These are phyloP conservation scores for Orchesella flavescens DNA, from an alignment of 2,888 invertebrate genomes.

Conservation along the genomic window DNA sequence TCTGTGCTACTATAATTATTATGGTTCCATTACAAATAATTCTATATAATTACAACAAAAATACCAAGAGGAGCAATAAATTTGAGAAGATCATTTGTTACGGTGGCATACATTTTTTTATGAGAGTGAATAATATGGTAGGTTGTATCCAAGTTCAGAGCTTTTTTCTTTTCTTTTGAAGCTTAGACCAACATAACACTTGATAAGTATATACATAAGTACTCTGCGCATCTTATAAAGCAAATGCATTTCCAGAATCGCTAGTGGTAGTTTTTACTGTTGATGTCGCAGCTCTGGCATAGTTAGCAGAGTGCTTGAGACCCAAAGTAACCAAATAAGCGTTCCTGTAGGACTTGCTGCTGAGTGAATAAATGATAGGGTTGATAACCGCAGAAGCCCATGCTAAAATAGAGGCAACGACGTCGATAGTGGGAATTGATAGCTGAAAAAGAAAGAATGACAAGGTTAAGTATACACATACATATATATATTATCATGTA, in stretches of 20 bases:
- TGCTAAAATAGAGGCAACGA: constrained; percentile 87
- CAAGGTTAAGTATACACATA: too few species aligned
- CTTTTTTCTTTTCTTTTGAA: neutral
- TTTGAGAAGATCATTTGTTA: too few species aligned
- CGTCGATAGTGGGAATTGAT: constrained; percentile 83
- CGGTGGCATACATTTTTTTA: too few species aligned
- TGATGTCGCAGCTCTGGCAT: constrained; percentile 47
- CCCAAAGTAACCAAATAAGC: constrained; percentile 74
- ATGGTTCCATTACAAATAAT: too few species aligned
- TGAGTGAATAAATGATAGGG: constrained; percentile 91
- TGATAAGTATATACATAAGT: too few species aligned
- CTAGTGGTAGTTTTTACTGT: constrained; percentile 50
- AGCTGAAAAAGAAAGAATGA: constrained; percentile 68
- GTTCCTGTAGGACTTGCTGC: constrained; percentile 86
- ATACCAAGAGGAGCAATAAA: too few species aligned
- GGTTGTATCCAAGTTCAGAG: neutral
- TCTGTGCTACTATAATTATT: too few species aligned
- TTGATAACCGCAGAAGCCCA: constrained; percentile 94
- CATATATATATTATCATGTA: too few species aligned
- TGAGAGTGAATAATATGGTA: too few species aligned
- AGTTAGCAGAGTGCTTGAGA: constrained; percentile 21
- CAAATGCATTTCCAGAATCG: constrained; percentile 15
- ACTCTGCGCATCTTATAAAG: too few species aligned
- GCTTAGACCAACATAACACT: neutral
- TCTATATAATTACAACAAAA: too few species aligned